Evolutionary conservation across 2,888 invertebrate species (phyloP), one percentile per base, ranked within the genome.

Genomic region (Andrena haemorrhoa): DNA sequence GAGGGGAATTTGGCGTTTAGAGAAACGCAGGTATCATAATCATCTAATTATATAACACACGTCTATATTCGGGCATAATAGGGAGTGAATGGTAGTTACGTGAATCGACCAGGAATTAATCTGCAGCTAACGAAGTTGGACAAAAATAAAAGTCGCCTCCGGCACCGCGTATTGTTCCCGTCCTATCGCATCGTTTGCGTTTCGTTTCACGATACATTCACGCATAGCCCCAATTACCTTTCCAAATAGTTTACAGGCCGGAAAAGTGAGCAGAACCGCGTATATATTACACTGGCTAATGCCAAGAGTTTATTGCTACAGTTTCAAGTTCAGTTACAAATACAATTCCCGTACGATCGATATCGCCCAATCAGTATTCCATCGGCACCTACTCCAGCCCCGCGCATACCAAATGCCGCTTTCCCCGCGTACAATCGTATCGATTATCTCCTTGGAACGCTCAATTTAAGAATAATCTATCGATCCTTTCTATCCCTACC

Each of bases 81-180:
- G 53, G 12, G 29, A 47, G 16, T 41, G 63, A 63, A 68, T 49
- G 66, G 10, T 47, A 63, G 76, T 73, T 82, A 73, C 76, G 69
- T 66, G 73, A 73, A 49, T 63, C 69, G 60, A 47, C 12, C 58
- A 47, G 61, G 49, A 70, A 83, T 72, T 82, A 83, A 83, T 82
- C 69, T 26, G 47, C 26, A 58, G 58, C 56, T 79, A 71, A 79
- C 71, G 66, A 69, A 75, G 70, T 69, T 61, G 68, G 68, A 80
- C 64, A 16, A 47, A 76, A 70, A 82, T 82, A 77, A 83, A 73
- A 82, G 76, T 65, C 47, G 20, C 26, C 3, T 26, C 23, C 33
- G 20, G 35, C 49, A 61, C 23, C 53, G 31, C 53, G 58, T 29
- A 63, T 61, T 49, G 66, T 66, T 77, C 58, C 33, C 29, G 35